phyloP scores from a whole-genome alignment of 2,113 vertebrate species.

The Caracal caracal region DNA sequence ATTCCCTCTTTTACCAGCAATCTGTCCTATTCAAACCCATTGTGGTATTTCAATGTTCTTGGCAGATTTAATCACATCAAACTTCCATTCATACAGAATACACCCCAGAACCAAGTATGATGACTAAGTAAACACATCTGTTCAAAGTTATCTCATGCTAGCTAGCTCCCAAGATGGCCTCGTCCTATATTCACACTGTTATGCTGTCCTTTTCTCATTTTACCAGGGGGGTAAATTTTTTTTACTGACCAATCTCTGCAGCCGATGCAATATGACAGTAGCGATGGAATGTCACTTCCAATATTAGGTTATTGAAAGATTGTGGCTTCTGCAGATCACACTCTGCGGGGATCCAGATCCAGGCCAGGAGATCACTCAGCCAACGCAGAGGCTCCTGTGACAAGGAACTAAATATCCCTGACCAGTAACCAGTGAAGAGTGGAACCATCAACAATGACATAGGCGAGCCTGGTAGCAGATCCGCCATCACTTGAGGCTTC shows the following conservation, averaged over 20 bases:
- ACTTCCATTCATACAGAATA: background rate
- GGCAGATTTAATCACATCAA: background rate
- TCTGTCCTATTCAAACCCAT: constrained; percentile 8
- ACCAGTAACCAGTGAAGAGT: background rate
- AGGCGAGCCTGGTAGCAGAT: background rate
- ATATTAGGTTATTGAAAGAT: background rate
- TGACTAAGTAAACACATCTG: background rate
- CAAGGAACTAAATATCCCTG: background rate
- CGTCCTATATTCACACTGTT: too few relatives aligned
- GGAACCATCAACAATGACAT: background rate
- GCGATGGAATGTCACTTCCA: background rate
- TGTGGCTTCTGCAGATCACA: background rate
- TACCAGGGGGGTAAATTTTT: background rate
- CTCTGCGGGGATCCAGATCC: background rate
- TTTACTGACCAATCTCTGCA: background rate
- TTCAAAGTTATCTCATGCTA: background rate
- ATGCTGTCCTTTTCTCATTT: background rate
- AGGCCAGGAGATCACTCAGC: background rate
- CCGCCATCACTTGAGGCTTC: background rate
- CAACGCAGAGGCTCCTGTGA: background rate
- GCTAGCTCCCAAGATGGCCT: background rate
- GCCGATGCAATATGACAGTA: background rate
- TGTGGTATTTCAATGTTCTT: background rate
- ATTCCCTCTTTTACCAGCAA: background rate
- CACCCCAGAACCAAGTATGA: background rate